Evolutionary conservation across 2,797 vertebrate species (phyloP), one percentile per base, ranked within the genome.

Genomic region (Sciaenops ocellatus): DNA sequence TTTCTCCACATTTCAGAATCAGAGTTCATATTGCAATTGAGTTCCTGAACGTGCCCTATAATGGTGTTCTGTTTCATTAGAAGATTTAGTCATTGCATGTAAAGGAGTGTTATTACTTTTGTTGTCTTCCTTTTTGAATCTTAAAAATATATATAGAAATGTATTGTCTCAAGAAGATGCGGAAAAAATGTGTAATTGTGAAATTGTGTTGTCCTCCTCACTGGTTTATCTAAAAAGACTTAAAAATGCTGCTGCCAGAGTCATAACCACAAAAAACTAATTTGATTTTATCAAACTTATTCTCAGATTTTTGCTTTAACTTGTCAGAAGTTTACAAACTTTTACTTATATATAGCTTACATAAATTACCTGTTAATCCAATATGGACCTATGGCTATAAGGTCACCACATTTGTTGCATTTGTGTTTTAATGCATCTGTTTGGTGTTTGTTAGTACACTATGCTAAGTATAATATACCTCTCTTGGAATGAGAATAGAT

Each of bases 1-100:
- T 87, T 78, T 74, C 50, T 76, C 3, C n/a, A 1, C 6, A 9
- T 67, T 66, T 71, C 64, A 63, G 34, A 56, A 65, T 42, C 15
- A n/a, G 38, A 73, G 52, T 41, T 66, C 44, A 47, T 47, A 28
- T 20, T 46, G 11, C 2, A 52, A 60, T 46, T 0, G 18, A 38
- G 47, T 60, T 50, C 18, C 18, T 57, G 12, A 65, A 26, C 17
- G 18, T 34, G 18, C 1, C 18, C 15, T 20, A 50, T 41, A 13
- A 47, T 42, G n/a, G n/a, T 30, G 22, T 66, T 34, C 17, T 61
- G 55, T 61, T 77, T 57, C n/a, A 63, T 48, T 51, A 9, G 15
- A 63, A 42, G 38, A 76, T 64, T 28, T n/a, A 57, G 42, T 48
- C 16, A 64, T 48, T 67, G 41, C 7, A n/a, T 38, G 9, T 50